phyloP scores from a whole-genome alignment of 2,797 vertebrate genomes.

The Knipowitschia caucasica region DNA sequence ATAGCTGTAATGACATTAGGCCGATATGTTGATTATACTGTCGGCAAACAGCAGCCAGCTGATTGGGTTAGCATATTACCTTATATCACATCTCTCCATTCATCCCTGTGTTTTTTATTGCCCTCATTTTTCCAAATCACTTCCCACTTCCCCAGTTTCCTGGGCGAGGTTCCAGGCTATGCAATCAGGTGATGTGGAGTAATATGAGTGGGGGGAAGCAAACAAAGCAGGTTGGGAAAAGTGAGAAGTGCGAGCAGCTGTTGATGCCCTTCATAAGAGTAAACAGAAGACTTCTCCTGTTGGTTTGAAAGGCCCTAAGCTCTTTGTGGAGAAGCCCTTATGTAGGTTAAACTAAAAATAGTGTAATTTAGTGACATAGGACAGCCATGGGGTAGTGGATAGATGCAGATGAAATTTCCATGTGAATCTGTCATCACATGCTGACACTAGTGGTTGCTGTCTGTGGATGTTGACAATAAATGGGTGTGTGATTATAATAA shows the following conservation, averaged over 20 bases:
- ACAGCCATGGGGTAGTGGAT: constrained; percentile 2
- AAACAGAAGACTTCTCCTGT: constrained; percentile 5
- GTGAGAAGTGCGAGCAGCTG: constrained; percentile 33
- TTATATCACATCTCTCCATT: constrained; percentile 72
- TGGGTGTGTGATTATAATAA: constrained; percentile 5
- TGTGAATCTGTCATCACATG: neutral
- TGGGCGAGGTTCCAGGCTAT: constrained; percentile 66
- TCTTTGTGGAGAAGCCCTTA: constrained; percentile 5
- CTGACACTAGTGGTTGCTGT: neutral
- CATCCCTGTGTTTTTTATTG: constrained; percentile 71
- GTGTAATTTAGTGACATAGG: constrained; percentile 38
- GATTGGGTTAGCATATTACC: constrained; percentile 74
- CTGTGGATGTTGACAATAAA: neutral
- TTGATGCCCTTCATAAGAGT: constrained; percentile 15
- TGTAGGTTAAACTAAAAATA: constrained; percentile 14
- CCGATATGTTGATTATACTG: constrained; percentile 75
- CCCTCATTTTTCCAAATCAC: constrained; percentile 77
- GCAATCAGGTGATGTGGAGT: constrained; percentile 63
- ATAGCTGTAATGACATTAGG: constrained; percentile 75
- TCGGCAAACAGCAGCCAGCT: constrained; percentile 74
- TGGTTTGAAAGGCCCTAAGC: constrained; percentile 6
- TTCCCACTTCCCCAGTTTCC: constrained; percentile 63
- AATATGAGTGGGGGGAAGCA: constrained; percentile 57
- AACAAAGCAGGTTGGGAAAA: constrained; percentile 35
- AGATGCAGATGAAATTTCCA: constrained; percentile 38